Evolutionary conservation across 2,797 vertebrate genomes (phyloP), one percentile per base, ranked within the genome.

Genomic region (Coregonus sp.): DNA sequence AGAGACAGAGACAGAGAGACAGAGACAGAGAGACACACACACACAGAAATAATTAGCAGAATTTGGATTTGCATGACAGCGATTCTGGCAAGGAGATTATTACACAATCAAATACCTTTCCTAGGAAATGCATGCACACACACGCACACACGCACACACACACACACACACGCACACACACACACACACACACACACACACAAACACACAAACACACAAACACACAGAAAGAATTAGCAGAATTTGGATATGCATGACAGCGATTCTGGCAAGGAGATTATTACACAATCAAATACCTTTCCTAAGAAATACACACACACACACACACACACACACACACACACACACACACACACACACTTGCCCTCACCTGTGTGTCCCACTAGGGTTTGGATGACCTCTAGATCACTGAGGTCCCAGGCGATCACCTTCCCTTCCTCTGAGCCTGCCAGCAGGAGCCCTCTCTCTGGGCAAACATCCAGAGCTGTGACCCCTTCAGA

Each of bases 401-500:
- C 90, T 15, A 87, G 83, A 63, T 89, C 88, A 0, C 85, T 81
- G 52, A 90, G 86, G 47, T 93, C 92, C 94, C 96, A 97, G 54
- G 89, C 91, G 0, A 86, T 86, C 66, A 94, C 25, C 4, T 80
- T 73, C 0, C 96, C 94, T 0, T 94, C 89, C 29, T 90, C 87
- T 52, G 94, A 94, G 14, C 95, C 95, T 0, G 92, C 93, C 16
- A 93, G 85, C 82, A 96, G 86, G 75, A 96, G 80, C 67, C 16
- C 75, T 67, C 86, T 86, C 40, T 89, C 89, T 67, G 81, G 12
- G 11, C 91, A 87, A 59, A 96, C 66, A 0, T 95, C 94, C 81
- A 95, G 25, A 18, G 79, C 93, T 0, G 94, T 90, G 37, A 95
- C 81, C 0, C 94, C 94, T 96, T 86, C 7, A 69, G 61, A 82